Evolutionary conservation across 2,797 vertebrate genomes (phyloP), one percentile per base, ranked within the genome.

Genomic region (Sebastes nivosus): DNA sequence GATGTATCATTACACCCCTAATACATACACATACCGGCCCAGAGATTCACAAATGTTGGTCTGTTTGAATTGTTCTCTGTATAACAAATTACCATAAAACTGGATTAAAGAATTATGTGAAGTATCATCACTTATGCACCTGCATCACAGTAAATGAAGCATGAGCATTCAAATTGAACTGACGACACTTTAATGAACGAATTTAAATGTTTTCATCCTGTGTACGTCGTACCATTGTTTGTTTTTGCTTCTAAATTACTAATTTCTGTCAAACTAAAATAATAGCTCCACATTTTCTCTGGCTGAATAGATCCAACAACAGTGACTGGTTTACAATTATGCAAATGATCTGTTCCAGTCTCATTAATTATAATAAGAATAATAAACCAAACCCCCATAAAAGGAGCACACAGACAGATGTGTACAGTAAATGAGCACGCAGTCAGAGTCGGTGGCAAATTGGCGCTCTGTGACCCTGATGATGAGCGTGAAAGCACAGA

Each of bases 401-500:
- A 13, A 60, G 13, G 8, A 54, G 22, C n/a, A 63, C 36, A 24
- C 60, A 73, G 50, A 10, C 57, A 73, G 50, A 10, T 18, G 18
- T 58, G 63, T n/a, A 61, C 63, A 82, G 59, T 50, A 63, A 65
- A 76, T 27, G 22, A 57, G 29, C 60, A 38, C n/a, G 5, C 32
- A 69, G 58, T 65, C 64, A 38, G 34, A 72, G 66, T 71, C 61
- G 70, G 12, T 42, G 42, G 27, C 42, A 75, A 59, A 66, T 59
- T 30, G 66, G 42, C 42, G 38, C 46, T 79, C 71, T 79, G 29
- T 63, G 50, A 79, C 68, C 25, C 82, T n/a, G 36, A 60, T 24
- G 46, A 60, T 70, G 72, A 75, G 57, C 3, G 13, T 85, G 68
- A 86, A 60, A 76, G 79, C 66, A 87, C 79, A 84, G 75, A 77